Conservation (phyloP, 2,888 invertebrate species). For the Alviniconcha strummeri region DNA sequence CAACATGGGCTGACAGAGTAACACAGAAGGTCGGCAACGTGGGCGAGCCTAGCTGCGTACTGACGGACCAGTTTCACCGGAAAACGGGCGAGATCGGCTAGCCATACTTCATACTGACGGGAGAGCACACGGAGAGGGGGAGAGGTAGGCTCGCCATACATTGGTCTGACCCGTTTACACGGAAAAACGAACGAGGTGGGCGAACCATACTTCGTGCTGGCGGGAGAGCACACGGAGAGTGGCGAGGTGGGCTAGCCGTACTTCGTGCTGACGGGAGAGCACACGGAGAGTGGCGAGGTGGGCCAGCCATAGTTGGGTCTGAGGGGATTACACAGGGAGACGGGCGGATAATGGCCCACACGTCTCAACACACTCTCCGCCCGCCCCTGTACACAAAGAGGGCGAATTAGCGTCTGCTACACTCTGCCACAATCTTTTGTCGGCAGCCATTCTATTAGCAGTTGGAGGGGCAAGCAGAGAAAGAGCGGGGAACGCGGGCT, state of each 20-base stretch:
- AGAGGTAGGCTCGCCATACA: too few species aligned
- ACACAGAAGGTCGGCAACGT: too few species aligned
- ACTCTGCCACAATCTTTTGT: conserved; percentile 24
- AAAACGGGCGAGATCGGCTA: too few species aligned
- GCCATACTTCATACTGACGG: too few species aligned
- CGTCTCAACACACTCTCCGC: conserved; percentile 25
- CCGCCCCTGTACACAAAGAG: conserved; percentile 18
- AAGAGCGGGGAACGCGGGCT: conserved; percentile 4
- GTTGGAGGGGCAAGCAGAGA: conserved; percentile 14
- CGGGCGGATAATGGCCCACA: conserved; percentile 12
- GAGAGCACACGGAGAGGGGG: too few species aligned
- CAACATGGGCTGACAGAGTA: too few species aligned
- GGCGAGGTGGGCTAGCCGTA: background rate
- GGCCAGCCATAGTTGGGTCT: background rate
- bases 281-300: background rate
- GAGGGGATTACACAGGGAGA: background rate
- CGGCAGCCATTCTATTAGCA: conserved; percentile 27
- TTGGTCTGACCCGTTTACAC: too few species aligned
- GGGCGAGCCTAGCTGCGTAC: too few species aligned
- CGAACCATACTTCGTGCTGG: too few species aligned
- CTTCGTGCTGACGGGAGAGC: background rate
- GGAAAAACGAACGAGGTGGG: too few species aligned
- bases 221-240: too few species aligned
- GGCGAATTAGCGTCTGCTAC: conserved; percentile 11
- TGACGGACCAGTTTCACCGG: too few species aligned